Base-by-base conservation (phyloP, 2,888 invertebrate species). In the Lottia scabra region DNA sequence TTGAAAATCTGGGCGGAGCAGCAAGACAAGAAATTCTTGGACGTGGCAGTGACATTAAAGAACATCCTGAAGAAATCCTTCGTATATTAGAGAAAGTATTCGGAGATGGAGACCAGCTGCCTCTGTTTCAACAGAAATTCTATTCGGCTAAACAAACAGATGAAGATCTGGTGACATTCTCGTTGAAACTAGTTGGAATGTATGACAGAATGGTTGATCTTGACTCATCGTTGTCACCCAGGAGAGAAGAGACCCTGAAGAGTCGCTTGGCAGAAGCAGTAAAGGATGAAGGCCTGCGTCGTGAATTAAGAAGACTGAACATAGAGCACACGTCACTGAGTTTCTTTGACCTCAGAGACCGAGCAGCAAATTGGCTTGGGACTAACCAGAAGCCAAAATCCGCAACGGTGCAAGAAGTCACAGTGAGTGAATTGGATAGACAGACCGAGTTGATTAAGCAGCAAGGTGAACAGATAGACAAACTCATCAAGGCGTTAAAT, bases 261-360 rank as follows among this genome's bases (percentile, higher is more conserved):
- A 30, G 30, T 30, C 30, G 67, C 8, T 26, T 67, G 1, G 69
- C 64, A 0, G 45, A 65, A 27, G 45, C 44, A n/a, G 48, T 70
- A 4, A 64, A 8, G 4, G 70, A 70, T 8, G n/a, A 70, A 65
- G 48, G 46, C 0, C 30, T 65, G 13, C 38, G 46, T 13, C 26
- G 70, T 13, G 70, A 65, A 26, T 30, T 45, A 10, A 15, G 45
- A 6, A 16, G 70, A 4, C n/a, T 70, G 2, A 70, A 63, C 44
- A 63, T 63, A 4, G 62, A 68, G 19, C 13, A 19, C 13, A 13
- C 38, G 63, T 16, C 4, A 4, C 15, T 43, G 23, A 30, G 23
- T 6, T 68, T 64, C 70, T 70, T 70, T 19, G 68, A 68, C 5
- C 19, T 68, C 19, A 4, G 62, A 6, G 68, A 68, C 26, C 30